Evolutionary conservation across 2,888 invertebrate genomes (phyloP), one percentile per base, ranked within the genome.

Genomic region (Chromoteleia sp.): DNA sequence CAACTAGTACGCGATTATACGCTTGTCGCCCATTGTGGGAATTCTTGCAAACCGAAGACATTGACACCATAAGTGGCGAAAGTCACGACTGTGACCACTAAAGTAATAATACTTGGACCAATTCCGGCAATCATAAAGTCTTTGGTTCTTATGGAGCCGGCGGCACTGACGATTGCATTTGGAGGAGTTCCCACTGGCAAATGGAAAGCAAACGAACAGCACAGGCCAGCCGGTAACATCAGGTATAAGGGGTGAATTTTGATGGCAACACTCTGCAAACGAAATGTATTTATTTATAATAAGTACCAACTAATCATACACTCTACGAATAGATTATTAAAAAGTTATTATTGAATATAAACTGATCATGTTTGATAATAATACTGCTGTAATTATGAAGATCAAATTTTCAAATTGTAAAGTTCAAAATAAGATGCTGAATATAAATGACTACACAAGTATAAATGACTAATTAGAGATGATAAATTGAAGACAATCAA

Each of bases 121-220:
- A 96, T 94, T 8, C 97, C 97, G 61, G 96, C 96, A 78, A 96
- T 93, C 0, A 96, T 95, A 95, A 97, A 96, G 87, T 96, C 96
- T 76, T 94, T 93, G 5, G 96, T 96, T 83, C 94, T 94, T 92
- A 97, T 96, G 86, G 95, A 95, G 1, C 96, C 96, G 8, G 96
- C 96, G 0, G 96, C 96, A 15, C 96, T 96, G 0, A 97, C 98
- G 77, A 99, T 97, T 2, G 98, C 98, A 92, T 98, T 98, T 12
- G 98, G 98, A 1, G 98, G 98, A 0, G 98, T 98, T 54, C 98
- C 98, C 10, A 98, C 98, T 0, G 98, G 98, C 91, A 98, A 93
- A 93, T 97, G 97, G 94, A 98, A 97, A 6, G 97, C 97, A 93
- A 97, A 97, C 65, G 98, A 98, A 90, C 97, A 97, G 1, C 97